These are phyloP conservation scores for Coelopa pilipes DNA, from an alignment of 2,888 invertebrate species.

Conservation along the genomic window DNA sequence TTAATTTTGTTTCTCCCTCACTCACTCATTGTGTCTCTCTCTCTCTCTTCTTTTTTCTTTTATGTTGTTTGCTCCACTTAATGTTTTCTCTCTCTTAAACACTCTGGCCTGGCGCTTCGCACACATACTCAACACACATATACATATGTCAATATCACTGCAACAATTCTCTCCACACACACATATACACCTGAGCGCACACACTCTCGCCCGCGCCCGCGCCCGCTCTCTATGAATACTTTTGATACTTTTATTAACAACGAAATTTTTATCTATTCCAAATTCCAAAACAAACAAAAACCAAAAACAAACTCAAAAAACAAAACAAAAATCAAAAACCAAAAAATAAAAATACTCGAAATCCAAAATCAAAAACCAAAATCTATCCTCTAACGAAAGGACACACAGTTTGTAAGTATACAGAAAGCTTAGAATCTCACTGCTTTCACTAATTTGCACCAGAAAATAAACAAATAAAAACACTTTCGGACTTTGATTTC, in stretches of 20 bases:
- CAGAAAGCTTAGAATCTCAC: conserved; percentile 52
- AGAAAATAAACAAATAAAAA: conserved; percentile 14
- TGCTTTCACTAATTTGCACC: conserved; percentile 43
- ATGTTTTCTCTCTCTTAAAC: conserved; percentile 30
- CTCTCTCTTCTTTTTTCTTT: conserved; percentile 35
- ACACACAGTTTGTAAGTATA: conserved; percentile 62
- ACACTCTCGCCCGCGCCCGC: background rate
- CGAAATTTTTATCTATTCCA: conserved; percentile 21
- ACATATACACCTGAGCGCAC: background rate
- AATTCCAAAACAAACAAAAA: conserved; percentile 5
- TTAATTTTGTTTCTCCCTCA: background rate
- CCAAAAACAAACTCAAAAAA: background rate
- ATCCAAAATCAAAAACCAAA: conserved; percentile 17
- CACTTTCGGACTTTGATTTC: background rate
- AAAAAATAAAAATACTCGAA: conserved; percentile 10
- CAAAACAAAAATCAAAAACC: conserved; percentile 22
- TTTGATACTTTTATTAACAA: conserved; percentile 17
- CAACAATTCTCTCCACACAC: background rate
- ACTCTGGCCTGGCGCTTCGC: background rate
- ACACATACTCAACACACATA: conserved; percentile 29
- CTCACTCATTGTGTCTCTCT: conserved; percentile 26
- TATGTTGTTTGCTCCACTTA: conserved; percentile 34
- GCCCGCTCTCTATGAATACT: background rate
- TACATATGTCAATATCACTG: conserved; percentile 23
- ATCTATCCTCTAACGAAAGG: conserved; percentile 47